phyloP scores from a whole-genome alignment of 92 coral and sea anemone species.

The Epizoanthus fatuus region DNA sequence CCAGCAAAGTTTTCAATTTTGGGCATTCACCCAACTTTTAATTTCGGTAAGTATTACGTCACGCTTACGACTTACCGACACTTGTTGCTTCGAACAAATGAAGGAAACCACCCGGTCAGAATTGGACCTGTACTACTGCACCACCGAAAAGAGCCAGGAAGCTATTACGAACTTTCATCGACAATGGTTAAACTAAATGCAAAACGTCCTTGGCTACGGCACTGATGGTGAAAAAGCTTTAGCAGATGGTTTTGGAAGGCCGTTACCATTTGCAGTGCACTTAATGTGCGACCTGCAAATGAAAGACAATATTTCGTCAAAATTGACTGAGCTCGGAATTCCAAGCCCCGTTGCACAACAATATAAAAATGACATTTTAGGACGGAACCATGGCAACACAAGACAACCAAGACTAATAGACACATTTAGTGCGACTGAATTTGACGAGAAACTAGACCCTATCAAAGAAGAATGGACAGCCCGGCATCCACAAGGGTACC shows the following conservation, averaged over 20 bases:
- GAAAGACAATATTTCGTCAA: conserved; percentile 49
- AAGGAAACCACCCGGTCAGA: conserved; percentile 49
- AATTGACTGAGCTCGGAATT: conserved; percentile 37
- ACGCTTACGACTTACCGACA: conserved; percentile 56
- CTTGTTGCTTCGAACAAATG: conserved; percentile 56
- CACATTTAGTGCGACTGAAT: conserved; percentile 13
- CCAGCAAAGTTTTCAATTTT: conserved; percentile 57
- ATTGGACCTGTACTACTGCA: conserved; percentile 61
- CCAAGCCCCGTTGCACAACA: conserved; percentile 22
- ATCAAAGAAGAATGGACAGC: conserved; percentile 11
- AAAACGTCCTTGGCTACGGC: conserved; percentile 43
- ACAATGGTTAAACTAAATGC: conserved; percentile 48
- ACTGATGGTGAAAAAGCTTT: conserved; percentile 61
- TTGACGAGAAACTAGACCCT: conserved; percentile 5
- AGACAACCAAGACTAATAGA: conserved; percentile 2
- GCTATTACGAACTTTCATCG: conserved; percentile 37
- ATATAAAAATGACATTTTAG: conserved; percentile 33
- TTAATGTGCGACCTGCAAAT: conserved; percentile 55
- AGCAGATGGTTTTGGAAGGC: conserved; percentile 57
- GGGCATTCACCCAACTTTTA: conserved; percentile 69
- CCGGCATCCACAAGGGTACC: conserved; percentile 33
- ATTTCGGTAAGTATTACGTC: conserved; percentile 57
- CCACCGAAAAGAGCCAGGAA: conserved; percentile 47
- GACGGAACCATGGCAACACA: background rate
- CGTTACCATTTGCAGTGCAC: conserved; percentile 51